phyloP scores from a whole-genome alignment of 2,113 vertebrate genomes.

The Tinamus guttatus region DNA sequence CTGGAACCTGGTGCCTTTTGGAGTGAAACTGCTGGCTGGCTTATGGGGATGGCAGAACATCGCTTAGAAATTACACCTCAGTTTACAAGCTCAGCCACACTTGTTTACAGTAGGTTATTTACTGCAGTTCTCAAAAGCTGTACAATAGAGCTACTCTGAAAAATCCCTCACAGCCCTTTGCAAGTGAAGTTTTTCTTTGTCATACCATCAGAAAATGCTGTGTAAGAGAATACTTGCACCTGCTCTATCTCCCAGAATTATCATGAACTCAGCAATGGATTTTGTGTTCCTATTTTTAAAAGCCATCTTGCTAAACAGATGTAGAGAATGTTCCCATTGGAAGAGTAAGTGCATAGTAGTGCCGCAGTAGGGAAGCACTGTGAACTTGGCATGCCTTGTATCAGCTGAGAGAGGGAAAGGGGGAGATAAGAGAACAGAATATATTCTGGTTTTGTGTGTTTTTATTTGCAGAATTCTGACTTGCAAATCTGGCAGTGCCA shows the following conservation, averaged over 20 bases:
- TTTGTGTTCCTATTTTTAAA: conserved; percentile 63
- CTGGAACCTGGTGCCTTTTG: background rate
- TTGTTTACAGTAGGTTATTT: background rate
- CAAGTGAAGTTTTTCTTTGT: background rate
- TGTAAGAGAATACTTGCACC: conserved; percentile 42
- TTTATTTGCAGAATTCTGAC: background rate
- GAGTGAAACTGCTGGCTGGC: background rate
- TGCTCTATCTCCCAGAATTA: conserved; percentile 5
- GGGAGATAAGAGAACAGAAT: conserved; percentile 32
- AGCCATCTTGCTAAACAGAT: conserved; percentile 21
- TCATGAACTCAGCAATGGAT: conserved; percentile 3
- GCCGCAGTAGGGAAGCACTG: background rate
- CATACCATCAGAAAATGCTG: background rate
- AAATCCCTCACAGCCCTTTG: background rate
- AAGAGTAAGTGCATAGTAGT: conserved; percentile 6
- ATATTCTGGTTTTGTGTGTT: background rate
- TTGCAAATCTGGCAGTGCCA: background rate
- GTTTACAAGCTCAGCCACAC: background rate
- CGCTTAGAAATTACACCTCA: background rate
- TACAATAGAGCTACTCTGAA: background rate
- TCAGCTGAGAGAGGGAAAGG: conserved; percentile 2
- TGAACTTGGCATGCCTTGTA: background rate
- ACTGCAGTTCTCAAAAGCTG: background rate
- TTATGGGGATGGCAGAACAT: background rate
- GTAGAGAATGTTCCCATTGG: conserved; percentile 18